A percentile compares a stretch with the other conserved stretches of the same genome.
phyloP scores from a whole-genome alignment of 2,797 vertebrate species.

The Anolis apletophallus region DNA sequence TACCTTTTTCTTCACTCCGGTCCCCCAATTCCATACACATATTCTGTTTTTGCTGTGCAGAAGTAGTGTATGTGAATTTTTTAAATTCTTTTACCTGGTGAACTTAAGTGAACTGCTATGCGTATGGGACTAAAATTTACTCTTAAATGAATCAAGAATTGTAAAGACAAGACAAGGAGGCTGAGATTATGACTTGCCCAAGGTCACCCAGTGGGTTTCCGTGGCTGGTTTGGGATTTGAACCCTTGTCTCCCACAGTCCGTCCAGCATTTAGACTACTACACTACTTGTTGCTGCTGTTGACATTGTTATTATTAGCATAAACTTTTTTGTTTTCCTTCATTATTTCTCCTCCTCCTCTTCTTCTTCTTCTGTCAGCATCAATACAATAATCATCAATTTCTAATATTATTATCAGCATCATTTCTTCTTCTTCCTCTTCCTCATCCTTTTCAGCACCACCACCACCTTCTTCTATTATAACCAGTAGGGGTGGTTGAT shows the following conservation, averaged over 20 bases:
- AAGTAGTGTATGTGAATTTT: constrained; percentile 53
- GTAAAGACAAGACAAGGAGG: neutral
- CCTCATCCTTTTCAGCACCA: too few relatives aligned
- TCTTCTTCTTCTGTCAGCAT: too few relatives aligned
- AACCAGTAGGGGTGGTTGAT: too few relatives aligned
- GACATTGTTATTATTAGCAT: neutral
- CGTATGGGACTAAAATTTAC: constrained; percentile 9
- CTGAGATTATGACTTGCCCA: neutral
- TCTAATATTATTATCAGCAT: too few relatives aligned
- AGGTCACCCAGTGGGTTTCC: neutral
- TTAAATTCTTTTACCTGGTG: constrained; percentile 45
- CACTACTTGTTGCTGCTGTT: neutral
- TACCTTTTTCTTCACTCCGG: constrained; percentile 8
- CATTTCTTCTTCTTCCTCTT: too few relatives aligned
- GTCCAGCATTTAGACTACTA: neutral
- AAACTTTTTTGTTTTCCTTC: neutral
- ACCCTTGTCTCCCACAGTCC: too few relatives aligned
- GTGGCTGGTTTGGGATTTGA: neutral
- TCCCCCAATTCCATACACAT: constrained; percentile 2
- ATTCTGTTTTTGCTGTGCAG: constrained; percentile 28
- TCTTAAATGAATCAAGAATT: constrained; percentile 2
- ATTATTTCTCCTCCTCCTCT: too few relatives aligned
- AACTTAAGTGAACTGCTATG: constrained; percentile 34
- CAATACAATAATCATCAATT: too few relatives aligned
- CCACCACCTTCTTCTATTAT: too few relatives aligned